These are phyloP conservation scores for Congeria kusceri DNA, from an alignment of 2,888 invertebrate genomes.

Conservation along the genomic window DNA sequence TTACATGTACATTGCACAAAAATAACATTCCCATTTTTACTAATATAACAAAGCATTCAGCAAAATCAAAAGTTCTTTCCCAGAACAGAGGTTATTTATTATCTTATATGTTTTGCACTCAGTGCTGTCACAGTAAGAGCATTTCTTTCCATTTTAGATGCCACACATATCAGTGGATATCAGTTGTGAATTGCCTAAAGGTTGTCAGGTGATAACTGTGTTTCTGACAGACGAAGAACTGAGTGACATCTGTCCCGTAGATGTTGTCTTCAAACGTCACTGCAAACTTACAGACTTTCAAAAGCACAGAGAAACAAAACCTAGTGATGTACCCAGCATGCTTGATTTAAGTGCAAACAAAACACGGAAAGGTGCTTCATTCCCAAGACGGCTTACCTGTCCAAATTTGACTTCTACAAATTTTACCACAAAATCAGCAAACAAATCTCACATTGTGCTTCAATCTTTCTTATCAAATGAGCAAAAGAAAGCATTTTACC, in stretches of 20 bases:
- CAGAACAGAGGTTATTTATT: too few relatives aligned
- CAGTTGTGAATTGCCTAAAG: slow-evolving; percentile 91
- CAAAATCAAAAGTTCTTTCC: too few relatives aligned
- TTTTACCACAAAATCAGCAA: too few relatives aligned
- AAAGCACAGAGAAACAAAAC: slow-evolving; percentile 15
- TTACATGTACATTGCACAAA: too few relatives aligned
- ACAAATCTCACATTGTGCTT: not conserved
- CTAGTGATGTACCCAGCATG: slow-evolving; percentile 6
- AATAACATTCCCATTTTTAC: too few relatives aligned
- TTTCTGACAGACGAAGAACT: slow-evolving; percentile 89
- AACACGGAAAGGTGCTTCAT: not conserved
- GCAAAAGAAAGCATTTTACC: slow-evolving; percentile 15
- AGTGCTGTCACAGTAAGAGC: not conserved
- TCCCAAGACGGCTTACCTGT: slow-evolving; percentile 45
- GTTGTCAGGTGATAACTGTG: slow-evolving; percentile 92
- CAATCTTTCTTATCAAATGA: slow-evolving; percentile 34
- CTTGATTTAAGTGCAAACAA: slow-evolving; percentile 2
- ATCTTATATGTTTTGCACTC: too few relatives aligned
- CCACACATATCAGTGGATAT: slow-evolving; percentile 3
- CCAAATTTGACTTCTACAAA: slow-evolving; percentile 21
- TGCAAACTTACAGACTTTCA: slow-evolving; percentile 60
- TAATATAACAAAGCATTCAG: too few relatives aligned
- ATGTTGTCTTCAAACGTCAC: slow-evolving; percentile 48
- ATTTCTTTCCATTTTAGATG: not conserved
- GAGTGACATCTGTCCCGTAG: slow-evolving; percentile 42